These are phyloP conservation scores for Fregetta grallaria DNA, from an alignment of 2,113 vertebrate species.

Conservation along the genomic window DNA sequence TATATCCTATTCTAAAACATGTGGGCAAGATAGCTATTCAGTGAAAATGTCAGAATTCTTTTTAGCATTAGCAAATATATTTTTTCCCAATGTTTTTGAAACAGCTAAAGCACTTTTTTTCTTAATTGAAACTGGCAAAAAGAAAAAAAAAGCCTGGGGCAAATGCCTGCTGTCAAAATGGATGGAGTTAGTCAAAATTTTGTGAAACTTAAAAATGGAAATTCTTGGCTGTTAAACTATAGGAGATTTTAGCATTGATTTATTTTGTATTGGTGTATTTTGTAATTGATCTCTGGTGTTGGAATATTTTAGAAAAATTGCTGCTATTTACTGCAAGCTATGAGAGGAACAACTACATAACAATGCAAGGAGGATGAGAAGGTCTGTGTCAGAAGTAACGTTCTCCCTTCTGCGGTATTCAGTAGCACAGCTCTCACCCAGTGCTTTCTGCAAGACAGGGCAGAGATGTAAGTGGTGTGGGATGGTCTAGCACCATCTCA, in stretches of 20 bases:
- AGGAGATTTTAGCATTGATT: not conserved
- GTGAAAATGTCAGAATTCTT: not conserved
- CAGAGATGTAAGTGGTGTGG: not conserved
- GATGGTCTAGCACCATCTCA: not conserved
- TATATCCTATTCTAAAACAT: not conserved
- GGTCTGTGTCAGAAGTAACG: not conserved
- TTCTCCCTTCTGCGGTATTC: not conserved
- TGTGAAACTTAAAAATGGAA: not conserved
- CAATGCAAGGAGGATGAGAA: not conserved
- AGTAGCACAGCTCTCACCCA: not conserved
- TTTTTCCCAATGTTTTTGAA: not conserved
- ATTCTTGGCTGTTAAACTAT: not conserved
- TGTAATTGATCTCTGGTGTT: not conserved
- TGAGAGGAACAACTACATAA: not conserved
- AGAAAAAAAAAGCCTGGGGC: too few relatives aligned
- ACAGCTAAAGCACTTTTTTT: not conserved
- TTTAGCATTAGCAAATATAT: not conserved
- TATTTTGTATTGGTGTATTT: not conserved
- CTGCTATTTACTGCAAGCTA: not conserved
- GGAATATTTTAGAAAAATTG: not conserved
- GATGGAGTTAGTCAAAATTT: not conserved
- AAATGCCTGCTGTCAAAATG: not conserved
- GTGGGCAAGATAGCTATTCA: not conserved
- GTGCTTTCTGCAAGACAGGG: not conserved
- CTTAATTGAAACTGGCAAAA: not conserved